Percentiles rank a stretch among this genome's conserved stretches.
phyloP scores from a whole-genome alignment of 2,113 vertebrate species.

The Triplophysa tibetana region DNA sequence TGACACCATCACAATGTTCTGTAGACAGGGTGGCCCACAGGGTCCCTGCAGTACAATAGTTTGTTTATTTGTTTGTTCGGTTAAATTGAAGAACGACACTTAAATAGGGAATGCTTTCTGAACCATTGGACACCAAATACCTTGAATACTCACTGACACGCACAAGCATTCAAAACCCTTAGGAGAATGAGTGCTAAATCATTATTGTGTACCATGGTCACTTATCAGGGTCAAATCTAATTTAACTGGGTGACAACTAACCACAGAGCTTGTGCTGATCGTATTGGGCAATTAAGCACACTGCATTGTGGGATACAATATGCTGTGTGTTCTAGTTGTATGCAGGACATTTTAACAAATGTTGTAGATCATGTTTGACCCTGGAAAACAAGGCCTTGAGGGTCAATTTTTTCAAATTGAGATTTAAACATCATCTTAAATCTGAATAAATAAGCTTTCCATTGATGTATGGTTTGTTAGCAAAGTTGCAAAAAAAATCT shows the following conservation, averaged over 20 bases:
- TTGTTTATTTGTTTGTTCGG: conserved; percentile 55
- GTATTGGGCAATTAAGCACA: no score
- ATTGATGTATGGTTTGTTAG: no score
- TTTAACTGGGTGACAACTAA: neutral
- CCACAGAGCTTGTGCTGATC: no score
- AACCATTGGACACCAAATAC: conserved; percentile 59
- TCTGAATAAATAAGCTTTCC: no score
- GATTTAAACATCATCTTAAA: no score
- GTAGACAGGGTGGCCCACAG: conserved; percentile 53
- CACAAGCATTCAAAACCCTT: conserved; percentile 17
- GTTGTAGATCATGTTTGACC: no score
- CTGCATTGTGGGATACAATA: no score
- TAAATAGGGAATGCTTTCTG: conserved; percentile 50
- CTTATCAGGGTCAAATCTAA: neutral
- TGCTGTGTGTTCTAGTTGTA: no score
- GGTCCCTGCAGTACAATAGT: conserved; percentile 52
- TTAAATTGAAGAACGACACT: conserved; percentile 32
- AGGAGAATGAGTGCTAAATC: conserved; percentile 2
- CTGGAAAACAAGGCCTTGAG: no score
- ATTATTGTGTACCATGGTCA: neutral
- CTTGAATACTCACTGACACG: conserved; percentile 37
- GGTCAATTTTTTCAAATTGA: no score
- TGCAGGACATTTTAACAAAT: no score
- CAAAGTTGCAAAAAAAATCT: no score
- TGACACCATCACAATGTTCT: conserved; percentile 48